Evolutionary conservation across 2,888 invertebrate genomes (phyloP), one percentile per base, ranked within the genome.

Genomic region (Diarsia dahlii): DNA sequence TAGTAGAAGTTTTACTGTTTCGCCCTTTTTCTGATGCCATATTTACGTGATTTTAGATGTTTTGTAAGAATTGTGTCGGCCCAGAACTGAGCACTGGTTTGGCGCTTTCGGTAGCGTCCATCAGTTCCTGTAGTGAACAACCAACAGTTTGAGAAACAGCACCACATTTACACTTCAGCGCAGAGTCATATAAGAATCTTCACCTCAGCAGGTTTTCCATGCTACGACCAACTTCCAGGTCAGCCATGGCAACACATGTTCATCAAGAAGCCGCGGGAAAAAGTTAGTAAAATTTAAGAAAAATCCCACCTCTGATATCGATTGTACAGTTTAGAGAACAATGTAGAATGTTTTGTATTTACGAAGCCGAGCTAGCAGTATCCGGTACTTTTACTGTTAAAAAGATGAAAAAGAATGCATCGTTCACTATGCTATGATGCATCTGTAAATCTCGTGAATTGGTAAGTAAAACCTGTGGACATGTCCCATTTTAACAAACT

Each of bases 321-420:
- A 54, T 48, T 73, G 73, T 84, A 80, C 84, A 12, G 56, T 39
- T 80, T 71, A 46, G 12, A 48, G 56, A 84, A 82, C 82, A 82
- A 82, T 84, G 64, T 28, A 2, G 50, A 63, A 15, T 84, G 82
- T 82, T 82, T 68, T 62, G 62, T 82, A 50, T 82, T 84, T 82
- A 80, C 76, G 39, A 48, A 67, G 23, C 2, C 58, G 10, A 54
- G 15, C 50, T n/a, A 45, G 4, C 70, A 18, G 66, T 56, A 67
- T 82, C 82, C 82, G 82, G 82, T 58, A 15, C 8, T 8, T 70
- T 74, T 62, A 46, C 58, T 60, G 9, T 3, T 52, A 52, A 72
- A 70, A 74, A 68, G 58, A 20, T 23, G 34, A 45, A 28, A 79
- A 73, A 64, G 12, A 39, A 54, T 52, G 50, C 28, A 54, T 9